Evolutionary conservation across 2,888 invertebrate genomes (phyloP), one percentile per base, ranked within the genome.

Genomic region (Xanthostigma xanthostigma): DNA sequence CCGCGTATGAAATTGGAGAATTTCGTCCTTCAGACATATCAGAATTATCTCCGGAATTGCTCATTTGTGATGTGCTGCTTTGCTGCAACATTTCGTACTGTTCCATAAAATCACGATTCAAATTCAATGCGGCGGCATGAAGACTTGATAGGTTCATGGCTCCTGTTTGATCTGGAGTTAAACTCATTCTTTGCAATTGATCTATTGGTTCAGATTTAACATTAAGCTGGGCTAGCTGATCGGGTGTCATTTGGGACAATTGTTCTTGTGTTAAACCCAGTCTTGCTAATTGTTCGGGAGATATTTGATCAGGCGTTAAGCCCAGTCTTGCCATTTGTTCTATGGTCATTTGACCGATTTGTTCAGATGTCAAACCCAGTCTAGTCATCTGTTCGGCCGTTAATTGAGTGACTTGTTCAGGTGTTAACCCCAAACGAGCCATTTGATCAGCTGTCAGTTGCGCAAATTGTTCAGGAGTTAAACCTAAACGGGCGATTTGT

Each of bases 1-100:
- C 68, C 37, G 62, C 73, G 53, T 70, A 74, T 41, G 64, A 64
- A 1, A 71, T 65, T 0, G 74, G 73, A 2, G 73, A 74, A 42
- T 70, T 72, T 34, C 72, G 59, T 13, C 60, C 69, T 52, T 75
- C 74, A 56, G 73, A 73, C 10, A 74, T 65, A 27, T 27, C 27
- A 3, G 27, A 27, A 54, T 73, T 73, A 53, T 74, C 74, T 50
- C 69, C 68, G 50, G 70, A 69, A 42, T 70, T 60, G 27, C 72
- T 73, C 46, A 64, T 58, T 27, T 64, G 63, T 41, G 63, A 52
- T 50, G 56, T 59, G 10, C 61, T 62, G 50, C 60, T 60, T 49
- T 62, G 62, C 36, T 60, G 58, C 45, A 61, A 60, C 48, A 63
- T 58, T 49, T 59, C 58, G 33, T 50, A 46, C 46, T 46, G n/a